These are phyloP conservation scores for Mellilla xanthometata DNA, from an alignment of 2,888 invertebrate species.

Conservation along the genomic window DNA sequence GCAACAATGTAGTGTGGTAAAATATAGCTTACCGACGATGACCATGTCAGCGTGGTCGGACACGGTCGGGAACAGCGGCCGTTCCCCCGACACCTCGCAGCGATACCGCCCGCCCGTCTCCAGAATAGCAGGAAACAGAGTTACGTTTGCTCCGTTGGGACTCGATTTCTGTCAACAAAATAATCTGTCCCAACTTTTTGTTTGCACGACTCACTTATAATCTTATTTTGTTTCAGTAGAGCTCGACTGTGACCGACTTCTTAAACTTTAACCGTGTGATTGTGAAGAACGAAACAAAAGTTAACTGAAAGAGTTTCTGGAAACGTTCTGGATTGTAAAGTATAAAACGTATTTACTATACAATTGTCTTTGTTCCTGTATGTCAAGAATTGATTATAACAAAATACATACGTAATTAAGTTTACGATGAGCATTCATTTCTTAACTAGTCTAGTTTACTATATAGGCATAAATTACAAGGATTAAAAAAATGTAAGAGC, in stretches of 20 bases:
- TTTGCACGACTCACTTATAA: slow-evolving; percentile 18
- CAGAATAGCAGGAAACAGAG: slow-evolving; percentile 85
- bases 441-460: no score
- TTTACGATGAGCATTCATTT: no score
- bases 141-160: slow-evolving; percentile 85
- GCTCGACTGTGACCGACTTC: not conserved
- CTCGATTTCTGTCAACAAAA: slow-evolving; percentile 79
- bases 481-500: no score
- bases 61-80: slow-evolving; percentile 90
- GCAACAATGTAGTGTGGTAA: no score
- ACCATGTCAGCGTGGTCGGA: slow-evolving; percentile 88
- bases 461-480: no score
- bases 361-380: no score
- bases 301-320: no score
- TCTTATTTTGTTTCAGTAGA: slow-evolving; percentile 3
- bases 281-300: not conserved
- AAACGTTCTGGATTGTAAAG: no score
- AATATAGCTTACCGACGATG: slow-evolving; percentile 85
- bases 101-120: slow-evolving; percentile 89
- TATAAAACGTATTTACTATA: no score
- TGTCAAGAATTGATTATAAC: no score
- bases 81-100: slow-evolving; percentile 90
- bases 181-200: slow-evolving; percentile 9
- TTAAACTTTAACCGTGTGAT: not conserved
- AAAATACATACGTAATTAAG: no score